phyloP scores from a whole-genome alignment of 2,113 vertebrate species.

The Alligator sinensis region DNA sequence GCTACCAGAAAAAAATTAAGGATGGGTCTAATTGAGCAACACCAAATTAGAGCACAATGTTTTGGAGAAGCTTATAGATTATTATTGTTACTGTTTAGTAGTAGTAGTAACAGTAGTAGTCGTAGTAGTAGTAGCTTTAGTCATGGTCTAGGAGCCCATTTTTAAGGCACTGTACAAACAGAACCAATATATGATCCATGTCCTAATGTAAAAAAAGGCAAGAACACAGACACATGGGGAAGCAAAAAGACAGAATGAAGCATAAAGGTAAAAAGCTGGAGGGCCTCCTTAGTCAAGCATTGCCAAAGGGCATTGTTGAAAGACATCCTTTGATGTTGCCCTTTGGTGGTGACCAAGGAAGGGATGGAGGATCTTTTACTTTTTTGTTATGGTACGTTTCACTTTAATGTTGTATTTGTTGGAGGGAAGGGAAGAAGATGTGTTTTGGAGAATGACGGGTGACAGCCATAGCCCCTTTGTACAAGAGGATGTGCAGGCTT shows the following conservation, averaged over 20 bases:
- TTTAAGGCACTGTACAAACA: background rate
- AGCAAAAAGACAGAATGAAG: background rate
- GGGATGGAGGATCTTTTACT: too few species aligned
- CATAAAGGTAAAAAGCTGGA: background rate
- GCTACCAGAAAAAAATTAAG: conserved; percentile 34
- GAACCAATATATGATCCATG: background rate
- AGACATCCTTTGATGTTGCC: too few species aligned
- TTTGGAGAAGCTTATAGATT: background rate
- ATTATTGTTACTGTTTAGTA: background rate
- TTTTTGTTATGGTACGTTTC: too few species aligned
- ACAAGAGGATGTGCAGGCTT: too few species aligned
- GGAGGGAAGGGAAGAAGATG: too few species aligned
- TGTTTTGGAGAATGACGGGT: too few species aligned
- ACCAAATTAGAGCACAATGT: background rate
- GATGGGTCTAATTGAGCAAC: background rate
- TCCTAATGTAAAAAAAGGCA: background rate
- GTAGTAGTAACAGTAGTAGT: background rate
- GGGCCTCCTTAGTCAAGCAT: too few species aligned
- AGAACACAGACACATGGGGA: background rate
- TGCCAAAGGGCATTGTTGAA: too few species aligned
- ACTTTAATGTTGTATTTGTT: too few species aligned
- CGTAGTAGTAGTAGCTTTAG: fast-evolving
- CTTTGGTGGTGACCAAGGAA: too few species aligned
- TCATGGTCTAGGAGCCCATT: background rate
- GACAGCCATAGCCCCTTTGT: too few species aligned